Base-by-base conservation (phyloP, 2,888 invertebrate species). In the Nebria brevicollis region DNA sequence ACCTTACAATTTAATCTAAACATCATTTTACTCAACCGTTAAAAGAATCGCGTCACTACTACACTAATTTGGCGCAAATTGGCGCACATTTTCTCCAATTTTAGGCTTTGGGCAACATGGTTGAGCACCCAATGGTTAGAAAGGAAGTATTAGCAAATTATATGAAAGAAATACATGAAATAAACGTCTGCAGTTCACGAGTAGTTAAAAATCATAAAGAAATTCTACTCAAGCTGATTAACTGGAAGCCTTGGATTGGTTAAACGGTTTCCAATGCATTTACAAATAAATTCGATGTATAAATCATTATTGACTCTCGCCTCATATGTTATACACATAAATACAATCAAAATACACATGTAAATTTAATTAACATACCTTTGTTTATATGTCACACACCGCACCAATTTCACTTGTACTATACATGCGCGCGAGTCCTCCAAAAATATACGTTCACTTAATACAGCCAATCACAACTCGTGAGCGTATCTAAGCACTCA, bases 71-170 rank as follows among this genome's bases (percentile, higher is more conserved):
- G 6, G 15, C 64, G 66, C n/a, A 66, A 26, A 11, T 64, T 65
- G 34, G 5, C 34, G 34, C 34, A 15, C 66, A 66, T 43, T 11
- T 43, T 65, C 34, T 66, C 54, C 72, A 26, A 70, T 0, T 86
- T 70, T 82, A 87, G 86, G 86, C 86, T 42, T 82, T 87, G 64
- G 86, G 86, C 6, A 86, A 85, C 82, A 85, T 87, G n/a, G 86
- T 86, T 79, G 86, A 86, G 82, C 86, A 87, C 81, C 87, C 87
- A 2, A 82, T 82, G 25, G 83, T 86, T 20, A 83, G 86, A 64
- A 83, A 84, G 72, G 81, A 84, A 66, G 84, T 87, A 2, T 77
- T 80, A 6, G 75, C 82, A 43, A 84, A 85, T 43, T 85, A 86
- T 83, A 82, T 83, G 66, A 77, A 84, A 13, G 82, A 84, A 72